phyloP scores from a whole-genome alignment of 2,888 invertebrate genomes.

The Macroteleia sp. region DNA sequence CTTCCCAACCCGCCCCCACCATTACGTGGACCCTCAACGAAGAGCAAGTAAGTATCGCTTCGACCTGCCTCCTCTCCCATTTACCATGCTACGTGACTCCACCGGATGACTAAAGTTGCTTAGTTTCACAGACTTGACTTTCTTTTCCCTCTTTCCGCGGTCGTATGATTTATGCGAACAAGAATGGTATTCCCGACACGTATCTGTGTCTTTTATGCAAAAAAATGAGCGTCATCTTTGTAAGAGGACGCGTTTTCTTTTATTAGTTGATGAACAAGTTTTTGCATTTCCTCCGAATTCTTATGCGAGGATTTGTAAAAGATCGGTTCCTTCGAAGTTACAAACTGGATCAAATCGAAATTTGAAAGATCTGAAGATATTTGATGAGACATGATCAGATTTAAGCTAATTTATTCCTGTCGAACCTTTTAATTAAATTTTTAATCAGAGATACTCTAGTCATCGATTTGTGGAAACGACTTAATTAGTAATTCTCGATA shows the following conservation, averaged over 20 bases:
- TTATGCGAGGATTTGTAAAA: too few relatives aligned
- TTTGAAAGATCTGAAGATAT: too few relatives aligned
- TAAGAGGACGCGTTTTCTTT: slow-evolving; percentile 2
- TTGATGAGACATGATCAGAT: too few relatives aligned
- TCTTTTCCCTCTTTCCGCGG: slow-evolving; percentile 43
- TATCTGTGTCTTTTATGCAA: slow-evolving; percentile 40
- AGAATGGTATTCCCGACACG: slow-evolving; percentile 39
- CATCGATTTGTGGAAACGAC: too few relatives aligned
- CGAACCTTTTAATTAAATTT: too few relatives aligned
- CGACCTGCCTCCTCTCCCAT: slow-evolving; percentile 33
- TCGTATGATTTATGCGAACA: slow-evolving; percentile 52
- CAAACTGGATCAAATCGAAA: too few relatives aligned
- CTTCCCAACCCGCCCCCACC: slow-evolving; percentile 79
- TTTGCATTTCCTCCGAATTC: not conserved
- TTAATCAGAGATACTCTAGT: too few relatives aligned
- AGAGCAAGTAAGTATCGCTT: slow-evolving; percentile 77
- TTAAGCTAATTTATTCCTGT: too few relatives aligned
- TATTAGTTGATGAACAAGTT: slow-evolving; percentile 14
- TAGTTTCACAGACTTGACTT: slow-evolving; percentile 42
- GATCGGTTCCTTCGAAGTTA: too few relatives aligned
- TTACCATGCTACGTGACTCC: slow-evolving; percentile 73
- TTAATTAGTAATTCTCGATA: too few relatives aligned
- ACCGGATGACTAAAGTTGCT: slow-evolving; percentile 76
- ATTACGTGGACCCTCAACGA: slow-evolving; percentile 82
- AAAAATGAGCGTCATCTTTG: slow-evolving; percentile 29